Evolutionary conservation across 2,888 invertebrate species (phyloP).

Genomic region (Acleris cristana): DNA sequence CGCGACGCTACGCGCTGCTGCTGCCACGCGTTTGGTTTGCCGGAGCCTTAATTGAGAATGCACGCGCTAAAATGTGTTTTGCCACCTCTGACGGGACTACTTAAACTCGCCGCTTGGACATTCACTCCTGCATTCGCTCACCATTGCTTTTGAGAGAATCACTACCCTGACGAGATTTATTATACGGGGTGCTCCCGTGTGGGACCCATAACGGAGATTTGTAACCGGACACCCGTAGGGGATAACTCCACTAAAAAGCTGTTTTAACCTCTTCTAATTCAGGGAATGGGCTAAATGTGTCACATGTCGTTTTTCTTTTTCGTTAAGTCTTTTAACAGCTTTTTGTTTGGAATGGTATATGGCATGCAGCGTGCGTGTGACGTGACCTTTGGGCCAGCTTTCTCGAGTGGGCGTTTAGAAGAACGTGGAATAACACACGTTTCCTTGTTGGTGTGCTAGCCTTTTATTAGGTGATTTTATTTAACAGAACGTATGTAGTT

Average conservation of each 20-base stretch:
- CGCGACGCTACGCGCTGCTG: no score
- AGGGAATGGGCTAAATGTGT: constrained; percentile 49
- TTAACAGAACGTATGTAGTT: background rate
- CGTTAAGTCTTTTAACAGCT: constrained; percentile 35
- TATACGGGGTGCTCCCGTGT: constrained; percentile 47
- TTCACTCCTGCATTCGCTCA: no score
- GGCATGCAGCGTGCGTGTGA: constrained; percentile 10
- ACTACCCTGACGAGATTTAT: constrained; percentile 66
- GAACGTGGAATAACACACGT: constrained; percentile 11
- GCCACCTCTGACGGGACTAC: no score
- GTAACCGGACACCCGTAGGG: constrained; percentile 54
- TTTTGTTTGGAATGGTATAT: constrained; percentile 26
- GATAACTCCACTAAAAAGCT: constrained; percentile 51
- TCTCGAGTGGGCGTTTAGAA: constrained; percentile 23
- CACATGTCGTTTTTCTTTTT: constrained; percentile 37
- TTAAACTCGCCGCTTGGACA: no score
- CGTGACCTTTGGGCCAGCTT: constrained; percentile 30
- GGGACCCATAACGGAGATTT: constrained; percentile 58
- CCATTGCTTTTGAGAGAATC: no score
- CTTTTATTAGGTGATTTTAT: background rate
- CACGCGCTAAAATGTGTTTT: no score
- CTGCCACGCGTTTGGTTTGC: no score
- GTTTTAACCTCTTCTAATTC: constrained; percentile 58
- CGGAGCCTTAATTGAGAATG: no score
- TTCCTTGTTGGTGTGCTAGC: constrained; percentile 6